phyloP scores from a whole-genome alignment of 2,888 invertebrate species.

The Margaritifera margaritifera region DNA sequence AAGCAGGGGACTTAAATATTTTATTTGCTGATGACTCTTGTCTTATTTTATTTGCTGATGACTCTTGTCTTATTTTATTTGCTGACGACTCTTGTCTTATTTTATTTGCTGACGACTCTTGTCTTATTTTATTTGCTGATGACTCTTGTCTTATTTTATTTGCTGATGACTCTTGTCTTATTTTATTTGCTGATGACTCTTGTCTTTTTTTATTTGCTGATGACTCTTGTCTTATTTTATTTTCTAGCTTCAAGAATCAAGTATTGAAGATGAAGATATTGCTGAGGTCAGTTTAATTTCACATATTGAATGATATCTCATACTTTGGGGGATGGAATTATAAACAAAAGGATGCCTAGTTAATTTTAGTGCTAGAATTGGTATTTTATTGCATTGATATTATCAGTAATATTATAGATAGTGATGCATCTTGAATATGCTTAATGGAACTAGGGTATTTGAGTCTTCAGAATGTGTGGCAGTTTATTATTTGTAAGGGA shows the following conservation, averaged over 20 bases:
- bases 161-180: neutral
- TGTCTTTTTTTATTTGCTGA: neutral
- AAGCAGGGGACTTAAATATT: neutral
- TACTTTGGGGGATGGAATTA: no score
- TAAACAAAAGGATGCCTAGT: no score
- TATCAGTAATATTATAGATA: no score
- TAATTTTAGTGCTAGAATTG: no score
- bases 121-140: neutral
- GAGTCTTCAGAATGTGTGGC: no score
- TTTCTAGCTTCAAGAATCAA: constrained; percentile 11
- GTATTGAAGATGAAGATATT: constrained; percentile 20
- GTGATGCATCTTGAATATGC: no score
- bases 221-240: neutral
- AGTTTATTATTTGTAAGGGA: no score
- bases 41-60: neutral
- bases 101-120: constrained; percentile 1
- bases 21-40: neutral
- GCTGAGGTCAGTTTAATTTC: constrained; percentile 13
- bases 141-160: no score
- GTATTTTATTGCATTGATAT: no score
- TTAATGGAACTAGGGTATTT: no score
- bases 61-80: neutral
- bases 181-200: neutral
- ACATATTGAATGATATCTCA: neutral
- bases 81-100: neutral